Conservation (phyloP, 2,113 vertebrate species). For the Struthidea cinerea region DNA sequence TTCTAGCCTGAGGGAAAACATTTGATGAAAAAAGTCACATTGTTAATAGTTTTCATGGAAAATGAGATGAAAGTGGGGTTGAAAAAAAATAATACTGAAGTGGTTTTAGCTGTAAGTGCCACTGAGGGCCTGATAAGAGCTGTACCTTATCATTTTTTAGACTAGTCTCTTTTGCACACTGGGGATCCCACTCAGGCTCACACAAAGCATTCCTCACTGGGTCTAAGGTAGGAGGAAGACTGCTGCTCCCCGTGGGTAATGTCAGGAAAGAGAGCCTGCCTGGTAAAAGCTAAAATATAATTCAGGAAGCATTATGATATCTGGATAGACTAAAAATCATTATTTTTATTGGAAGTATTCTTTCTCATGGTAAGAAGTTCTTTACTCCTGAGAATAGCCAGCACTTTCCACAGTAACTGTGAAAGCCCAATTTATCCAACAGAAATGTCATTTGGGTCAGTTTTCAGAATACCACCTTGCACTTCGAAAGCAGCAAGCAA, state of each 20-base stretch:
- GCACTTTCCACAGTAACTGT: background rate
- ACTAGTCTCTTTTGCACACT: background rate
- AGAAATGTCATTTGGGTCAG: background rate
- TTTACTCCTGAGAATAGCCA: background rate
- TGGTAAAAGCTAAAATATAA: background rate
- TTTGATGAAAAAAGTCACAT: background rate
- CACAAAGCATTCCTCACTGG: background rate
- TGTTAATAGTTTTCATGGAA: slow-evolving; percentile 8
- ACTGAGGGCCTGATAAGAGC: background rate
- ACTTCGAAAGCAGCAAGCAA: background rate
- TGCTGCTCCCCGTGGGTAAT: background rate
- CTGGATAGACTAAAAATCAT: background rate
- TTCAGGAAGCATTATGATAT: background rate
- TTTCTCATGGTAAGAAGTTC: background rate
- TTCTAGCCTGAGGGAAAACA: slow-evolving; percentile 29
- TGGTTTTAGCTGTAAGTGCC: background rate
- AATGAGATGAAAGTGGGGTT: background rate
- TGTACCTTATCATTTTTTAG: background rate
- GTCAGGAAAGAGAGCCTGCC: background rate
- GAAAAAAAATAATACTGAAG: background rate
- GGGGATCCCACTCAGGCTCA: background rate
- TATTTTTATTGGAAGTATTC: background rate
- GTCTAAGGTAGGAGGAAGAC: background rate
- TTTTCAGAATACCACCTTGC: background rate
- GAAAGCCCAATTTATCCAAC: background rate